Percentiles rank a stretch among this genome's conserved stretches.
Evolutionary conservation across 2,113 vertebrate species (phyloP).

Genomic region (Hystrix brachyura): DNA sequence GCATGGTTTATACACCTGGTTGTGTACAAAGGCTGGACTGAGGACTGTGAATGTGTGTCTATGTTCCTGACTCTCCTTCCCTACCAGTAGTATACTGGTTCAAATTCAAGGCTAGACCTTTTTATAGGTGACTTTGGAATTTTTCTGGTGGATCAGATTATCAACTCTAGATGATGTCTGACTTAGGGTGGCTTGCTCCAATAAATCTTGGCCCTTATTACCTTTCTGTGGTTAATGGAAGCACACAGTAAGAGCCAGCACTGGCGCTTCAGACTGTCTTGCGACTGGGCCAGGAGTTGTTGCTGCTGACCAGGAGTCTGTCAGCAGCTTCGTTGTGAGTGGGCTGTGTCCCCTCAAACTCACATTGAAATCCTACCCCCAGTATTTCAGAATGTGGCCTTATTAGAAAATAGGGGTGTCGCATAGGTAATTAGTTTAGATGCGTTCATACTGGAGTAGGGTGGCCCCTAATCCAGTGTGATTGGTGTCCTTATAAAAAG

Average conservation of each 20-base stretch:
- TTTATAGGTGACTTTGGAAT: not conserved
- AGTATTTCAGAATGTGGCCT: not conserved
- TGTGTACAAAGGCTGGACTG: not conserved
- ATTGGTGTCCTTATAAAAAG: not conserved
- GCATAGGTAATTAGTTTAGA: not conserved
- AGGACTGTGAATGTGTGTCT: not conserved
- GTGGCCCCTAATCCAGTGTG: too few relatives aligned
- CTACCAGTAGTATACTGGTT: not conserved
- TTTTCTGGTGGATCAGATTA: conserved; percentile 26
- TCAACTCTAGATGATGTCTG: not conserved
- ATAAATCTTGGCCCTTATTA: not conserved
- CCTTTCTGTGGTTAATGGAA: not conserved
- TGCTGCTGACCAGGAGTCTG: not conserved
- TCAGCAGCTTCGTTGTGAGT: not conserved
- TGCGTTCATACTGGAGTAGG: not conserved
- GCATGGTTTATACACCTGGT: too few relatives aligned
- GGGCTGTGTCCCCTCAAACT: not conserved
- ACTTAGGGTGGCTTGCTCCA: not conserved
- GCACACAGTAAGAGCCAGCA: not conserved
- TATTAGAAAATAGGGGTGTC: not conserved
- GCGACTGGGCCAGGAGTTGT: not conserved
- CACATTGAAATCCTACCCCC: not conserved
- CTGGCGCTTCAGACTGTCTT: not conserved
- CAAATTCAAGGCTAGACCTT: not conserved
- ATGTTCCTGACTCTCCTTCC: not conserved